Evolutionary conservation across 30 jellyfish, hydroid and myxozoan genomes (phyloP).

Genomic region (Turritopsis rubra): DNA sequence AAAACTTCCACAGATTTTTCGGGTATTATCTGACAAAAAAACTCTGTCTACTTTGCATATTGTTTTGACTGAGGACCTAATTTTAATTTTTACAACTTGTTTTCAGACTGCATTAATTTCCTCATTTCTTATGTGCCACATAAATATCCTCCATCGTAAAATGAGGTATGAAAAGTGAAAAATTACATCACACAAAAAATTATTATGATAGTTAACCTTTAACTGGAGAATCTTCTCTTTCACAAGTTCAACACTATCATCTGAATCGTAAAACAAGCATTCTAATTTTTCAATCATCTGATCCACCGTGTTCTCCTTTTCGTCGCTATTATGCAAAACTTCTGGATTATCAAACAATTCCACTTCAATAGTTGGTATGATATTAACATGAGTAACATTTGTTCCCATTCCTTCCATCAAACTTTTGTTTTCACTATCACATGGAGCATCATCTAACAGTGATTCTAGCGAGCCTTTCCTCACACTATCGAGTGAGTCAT

Average conservation of each 20-base stretch:
- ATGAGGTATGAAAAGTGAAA: not conserved
- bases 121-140: no score
- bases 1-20: no score
- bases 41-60: no score
- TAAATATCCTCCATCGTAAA: no score
- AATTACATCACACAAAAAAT: not conserved
- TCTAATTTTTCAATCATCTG: not conserved
- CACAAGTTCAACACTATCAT: not conserved
- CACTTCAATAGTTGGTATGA: constrained; percentile 13
- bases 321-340: no score
- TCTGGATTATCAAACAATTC: not conserved
- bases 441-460: not conserved
- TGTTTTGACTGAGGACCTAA: no score
- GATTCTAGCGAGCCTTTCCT: not conserved
- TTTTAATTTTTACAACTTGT: not conserved
- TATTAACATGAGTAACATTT: not conserved
- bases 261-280: not conserved
- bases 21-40: no score
- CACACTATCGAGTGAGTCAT: not conserved
- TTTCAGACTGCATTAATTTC: not conserved
- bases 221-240: not conserved
- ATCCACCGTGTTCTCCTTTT: not conserved
- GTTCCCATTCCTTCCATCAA: not conserved
- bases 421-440: not conserved
- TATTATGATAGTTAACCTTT: no score